Percentiles rank a stretch among this genome's conserved stretches.
Conservation (phyloP, 2,797 vertebrate species). For the Novumbra hubbsi region DNA sequence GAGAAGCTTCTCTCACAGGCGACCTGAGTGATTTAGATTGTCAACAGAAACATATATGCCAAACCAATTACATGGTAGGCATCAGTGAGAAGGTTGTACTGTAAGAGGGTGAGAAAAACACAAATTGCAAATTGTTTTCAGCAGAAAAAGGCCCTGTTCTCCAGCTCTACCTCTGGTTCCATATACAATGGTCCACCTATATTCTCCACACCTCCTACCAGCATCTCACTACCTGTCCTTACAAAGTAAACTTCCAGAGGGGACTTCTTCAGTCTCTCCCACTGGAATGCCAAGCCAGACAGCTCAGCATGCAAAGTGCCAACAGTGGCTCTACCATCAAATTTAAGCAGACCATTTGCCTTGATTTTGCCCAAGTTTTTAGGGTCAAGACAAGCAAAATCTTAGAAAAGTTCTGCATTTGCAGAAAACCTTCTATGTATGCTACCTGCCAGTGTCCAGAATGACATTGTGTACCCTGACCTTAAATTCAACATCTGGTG, state of each 20-base stretch:
- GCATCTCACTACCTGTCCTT: conserved; percentile 29
- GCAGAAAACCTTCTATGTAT: conserved; percentile 24
- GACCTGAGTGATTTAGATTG: conserved; percentile 21
- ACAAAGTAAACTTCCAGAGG: conserved; percentile 25
- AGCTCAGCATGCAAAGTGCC: conserved; percentile 31
- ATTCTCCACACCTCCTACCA: conserved; percentile 17
- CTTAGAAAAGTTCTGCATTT: conserved; percentile 30
- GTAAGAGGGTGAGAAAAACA: conserved; percentile 12
- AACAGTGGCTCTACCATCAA: conserved; percentile 32
- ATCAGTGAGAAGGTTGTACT: conserved; percentile 20
- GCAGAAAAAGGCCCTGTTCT: not conserved
- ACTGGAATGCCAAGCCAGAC: conserved; percentile 32
- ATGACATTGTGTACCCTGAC: conserved; percentile 28
- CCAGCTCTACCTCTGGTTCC: conserved; percentile 8
- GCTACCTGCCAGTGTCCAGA: conserved; percentile 23
- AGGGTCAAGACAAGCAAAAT: conserved; percentile 40
- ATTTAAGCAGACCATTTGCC: conserved; percentile 32
- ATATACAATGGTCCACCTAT: conserved; percentile 18
- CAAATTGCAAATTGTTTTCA: conserved; percentile 13
- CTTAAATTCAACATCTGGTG: conserved; percentile 21
- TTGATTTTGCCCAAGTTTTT: conserved; percentile 26
- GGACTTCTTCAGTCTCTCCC: conserved; percentile 37
- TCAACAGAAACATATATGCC: conserved; percentile 25
- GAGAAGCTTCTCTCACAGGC: conserved; percentile 27
- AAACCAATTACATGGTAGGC: conserved; percentile 17